A percentile compares a stretch with the other conserved stretches of the same genome.
Conservation (phyloP, 1,140 invertebrate genomes). For the Drosophila bipectinata region DNA sequence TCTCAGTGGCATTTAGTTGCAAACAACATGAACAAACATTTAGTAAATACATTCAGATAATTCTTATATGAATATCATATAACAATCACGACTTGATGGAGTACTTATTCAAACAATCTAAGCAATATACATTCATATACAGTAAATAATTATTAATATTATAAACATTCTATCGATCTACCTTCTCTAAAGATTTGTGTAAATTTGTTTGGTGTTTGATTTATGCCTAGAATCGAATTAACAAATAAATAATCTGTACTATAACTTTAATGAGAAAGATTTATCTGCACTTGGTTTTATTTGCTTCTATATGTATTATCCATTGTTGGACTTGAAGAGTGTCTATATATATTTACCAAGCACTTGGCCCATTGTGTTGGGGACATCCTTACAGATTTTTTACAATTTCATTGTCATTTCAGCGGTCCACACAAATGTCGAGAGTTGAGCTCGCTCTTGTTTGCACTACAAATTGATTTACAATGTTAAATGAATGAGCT, state of each 20-base stretch:
- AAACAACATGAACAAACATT: constrained; percentile 80
- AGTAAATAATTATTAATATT: constrained; percentile 54
- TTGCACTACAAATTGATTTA: constrained; percentile 57
- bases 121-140: constrained; percentile 53
- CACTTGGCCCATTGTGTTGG: constrained; percentile 39
- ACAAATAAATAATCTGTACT: constrained; percentile 50
- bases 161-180: constrained; percentile 58
- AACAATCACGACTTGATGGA: constrained; percentile 68
- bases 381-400: constrained; percentile 31
- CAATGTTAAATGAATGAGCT: constrained; percentile 43
- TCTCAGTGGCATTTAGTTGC: constrained; percentile 65
- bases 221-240: constrained; percentile 62
- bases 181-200: constrained; percentile 40
- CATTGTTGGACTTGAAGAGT: constrained; percentile 20
- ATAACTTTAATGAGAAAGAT: constrained; percentile 18
- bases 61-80: constrained; percentile 81
- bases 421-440: constrained; percentile 18
- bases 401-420: constrained; percentile 64
- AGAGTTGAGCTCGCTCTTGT: constrained; percentile 12
- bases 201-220: constrained; percentile 77
- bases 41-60: constrained; percentile 62
- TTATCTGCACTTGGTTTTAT: constrained; percentile 1
- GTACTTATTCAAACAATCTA: constrained; percentile 62
- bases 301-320: constrained; percentile 5
- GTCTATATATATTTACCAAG: constrained; percentile 19